Conservation (phyloP, 2,888 invertebrate genomes). For the Eulithis testata region DNA sequence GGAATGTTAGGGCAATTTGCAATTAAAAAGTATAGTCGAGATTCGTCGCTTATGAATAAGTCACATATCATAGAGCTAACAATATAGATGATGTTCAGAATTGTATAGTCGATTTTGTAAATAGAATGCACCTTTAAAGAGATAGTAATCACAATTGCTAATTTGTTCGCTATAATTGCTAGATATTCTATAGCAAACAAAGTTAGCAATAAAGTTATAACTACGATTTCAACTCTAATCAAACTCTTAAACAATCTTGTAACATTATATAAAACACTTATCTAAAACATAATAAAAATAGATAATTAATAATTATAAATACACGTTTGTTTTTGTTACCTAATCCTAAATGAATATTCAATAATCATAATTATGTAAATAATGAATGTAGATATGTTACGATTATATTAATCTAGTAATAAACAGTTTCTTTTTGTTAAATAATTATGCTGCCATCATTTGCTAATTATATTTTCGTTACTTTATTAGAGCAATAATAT, state of each 20-base stretch:
- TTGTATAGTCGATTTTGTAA: conserved; percentile 11
- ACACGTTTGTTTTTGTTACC: background rate
- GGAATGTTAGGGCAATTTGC: too few species aligned
- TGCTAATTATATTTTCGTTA: background rate
- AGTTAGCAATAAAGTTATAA: too few species aligned
- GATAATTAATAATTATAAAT: too few species aligned
- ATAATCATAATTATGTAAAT: conserved; percentile 18
- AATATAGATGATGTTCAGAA: conserved; percentile 18
- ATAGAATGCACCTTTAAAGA: conserved; percentile 4
- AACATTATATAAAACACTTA: too few species aligned
- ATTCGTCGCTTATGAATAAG: conserved; percentile 57
- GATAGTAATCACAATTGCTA: too few species aligned
- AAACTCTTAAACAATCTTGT: too few species aligned
- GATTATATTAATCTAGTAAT: background rate
- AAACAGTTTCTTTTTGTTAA: background rate
- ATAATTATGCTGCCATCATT: background rate
- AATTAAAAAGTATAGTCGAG: conserved; percentile 1
- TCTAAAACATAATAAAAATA: too few species aligned
- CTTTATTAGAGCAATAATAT: conserved; percentile 40
- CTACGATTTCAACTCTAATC: too few species aligned
- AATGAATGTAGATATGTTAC: conserved; percentile 2
- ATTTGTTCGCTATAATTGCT: too few species aligned
- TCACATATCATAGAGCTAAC: conserved; percentile 73
- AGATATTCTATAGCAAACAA: too few species aligned
- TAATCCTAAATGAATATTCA: conserved; percentile 20